A percentile compares a stretch with the other conserved stretches of the same genome.
These are phyloP conservation scores for Phortica magna DNA, from an alignment of 2,888 invertebrate genomes.

Conservation along the genomic window DNA sequence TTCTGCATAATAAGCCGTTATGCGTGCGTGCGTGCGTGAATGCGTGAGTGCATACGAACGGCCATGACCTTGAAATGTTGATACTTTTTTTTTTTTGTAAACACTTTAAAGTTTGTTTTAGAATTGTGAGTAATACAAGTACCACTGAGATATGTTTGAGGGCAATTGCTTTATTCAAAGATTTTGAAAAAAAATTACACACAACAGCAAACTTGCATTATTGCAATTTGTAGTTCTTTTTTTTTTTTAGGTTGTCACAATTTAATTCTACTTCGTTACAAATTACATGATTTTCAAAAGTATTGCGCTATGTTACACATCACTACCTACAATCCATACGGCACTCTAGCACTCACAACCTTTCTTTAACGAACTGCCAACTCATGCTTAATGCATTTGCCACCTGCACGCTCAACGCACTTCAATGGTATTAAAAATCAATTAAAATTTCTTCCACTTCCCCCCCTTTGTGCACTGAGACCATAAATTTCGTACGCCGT, in stretches of 20 bases:
- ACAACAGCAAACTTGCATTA: too few relatives aligned
- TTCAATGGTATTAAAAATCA: neutral
- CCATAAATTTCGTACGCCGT: too few relatives aligned
- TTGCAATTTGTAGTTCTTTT: too few relatives aligned
- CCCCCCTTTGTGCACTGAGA: neutral
- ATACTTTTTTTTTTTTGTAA: neutral
- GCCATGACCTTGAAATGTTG: slow-evolving; percentile 25
- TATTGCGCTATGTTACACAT: too few relatives aligned
- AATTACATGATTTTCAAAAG: too few relatives aligned
- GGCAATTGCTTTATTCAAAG: too few relatives aligned
- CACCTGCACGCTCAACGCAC: neutral
- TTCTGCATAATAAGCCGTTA: slow-evolving; percentile 32
- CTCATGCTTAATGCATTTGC: neutral
- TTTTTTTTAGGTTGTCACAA: too few relatives aligned
- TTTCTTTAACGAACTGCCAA: neutral
- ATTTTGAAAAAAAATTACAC: too few relatives aligned
- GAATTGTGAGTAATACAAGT: neutral
- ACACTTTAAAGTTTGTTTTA: slow-evolving; percentile 13
- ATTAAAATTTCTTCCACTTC: neutral
- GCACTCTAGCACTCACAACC: neutral
- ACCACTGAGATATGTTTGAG: neutral
- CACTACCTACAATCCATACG: too few relatives aligned
- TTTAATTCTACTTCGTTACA: too few relatives aligned
- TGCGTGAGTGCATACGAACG: neutral
- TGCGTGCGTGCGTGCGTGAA: neutral